Base-by-base conservation (phyloP, 2,797 vertebrate species). In the Melanogrammus aeglefinus region DNA sequence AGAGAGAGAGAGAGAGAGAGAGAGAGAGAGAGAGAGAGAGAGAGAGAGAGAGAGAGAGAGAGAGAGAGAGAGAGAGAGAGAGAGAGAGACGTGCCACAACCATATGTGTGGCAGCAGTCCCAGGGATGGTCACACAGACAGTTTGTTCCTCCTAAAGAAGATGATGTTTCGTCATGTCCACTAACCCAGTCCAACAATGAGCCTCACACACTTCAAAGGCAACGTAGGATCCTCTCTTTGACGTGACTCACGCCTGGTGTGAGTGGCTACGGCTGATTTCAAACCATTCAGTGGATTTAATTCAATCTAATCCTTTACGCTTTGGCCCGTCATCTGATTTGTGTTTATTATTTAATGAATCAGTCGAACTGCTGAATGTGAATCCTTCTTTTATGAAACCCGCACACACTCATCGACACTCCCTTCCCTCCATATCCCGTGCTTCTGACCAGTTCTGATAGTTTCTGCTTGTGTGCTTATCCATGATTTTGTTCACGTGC, bases 31-130 rank as follows among this genome's bases (percentile, higher is more conserved):
- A 44, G 41, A 14, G 41, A 44, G 41, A 14, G 41, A 44, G 41
- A 47, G 2, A 47, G 10, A 47, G 44, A 13, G 44, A 47, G 44
- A 47, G 10, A 47, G 44, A 47, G 4, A 47, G 2, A 16, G 44
- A 16, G 44, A 16, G 44, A 47, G 44, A 47, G 44, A 44, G 41
- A 83, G 83, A 83, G 6, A 73, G 77, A 75, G 74, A 35, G 9
- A 29, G 74, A 31, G 18, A 21, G 6, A 6, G 81, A n/a, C 2
- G n/a, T 1, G 10, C 1, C 57, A 66, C 13, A 66, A 8, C n/a
- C 57, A 57, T 9, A 18, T 7, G n/a, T n/a, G 21, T 69, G 63
- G 63, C 63, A 27, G 63, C 21, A 18, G 63, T 27, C 21, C 21
- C 7, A 27, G 63, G 13, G 63, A n/a, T 27, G 57, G 57, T 66